Evolutionary conservation across 2,797 vertebrate genomes (phyloP), one percentile per base, ranked within the genome.

Genomic region (Salmo trutta): DNA sequence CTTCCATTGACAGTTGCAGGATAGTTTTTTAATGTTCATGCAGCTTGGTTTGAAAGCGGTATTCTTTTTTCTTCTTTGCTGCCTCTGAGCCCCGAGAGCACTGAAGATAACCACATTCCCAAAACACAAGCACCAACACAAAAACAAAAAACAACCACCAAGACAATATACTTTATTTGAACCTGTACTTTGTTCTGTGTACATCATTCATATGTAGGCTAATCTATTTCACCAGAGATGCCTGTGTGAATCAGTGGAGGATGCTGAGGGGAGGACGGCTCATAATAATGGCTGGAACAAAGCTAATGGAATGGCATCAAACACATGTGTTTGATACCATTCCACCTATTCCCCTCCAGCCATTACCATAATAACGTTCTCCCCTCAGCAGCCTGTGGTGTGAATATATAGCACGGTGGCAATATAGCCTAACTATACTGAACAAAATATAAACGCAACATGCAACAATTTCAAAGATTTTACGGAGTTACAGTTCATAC

Each of bases 11-110:
- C 56, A 59, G 19, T 59, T 59, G 54, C 54, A 21, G 54, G 54
- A 54, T 19, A 54, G 15, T 59, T 59, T 59, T 19, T 62, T 21
- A 0, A 56, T 56, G 53, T 21, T 7, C 10, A n/a, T 19, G 19
- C n/a, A n/a, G 6, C 6, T 21, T 62, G 56, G 56, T 62, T 62
- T 62, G 56, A 62, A 62, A 21, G 56, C 16, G 0, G 56, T 62
- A 21, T 62, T 62, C 16, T 21, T 12, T 3, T 62, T 12, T 8
- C n/a, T 12, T 14, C 5, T 21, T 59, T 19, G 5, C 56, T 62
- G 19, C n/a, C 71, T 88, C 84, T 85, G 81, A 75, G 83, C 51
- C 24, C 19, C 78, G 64, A 74, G 79, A 83, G 36, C 77, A 75
- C 75, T 77, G 77, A 82, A 1, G 10, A 65, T 65, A 10, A 65